Evolutionary conservation across 2,113 vertebrate species (phyloP).

Genomic region (Nycticorax nycticorax): DNA sequence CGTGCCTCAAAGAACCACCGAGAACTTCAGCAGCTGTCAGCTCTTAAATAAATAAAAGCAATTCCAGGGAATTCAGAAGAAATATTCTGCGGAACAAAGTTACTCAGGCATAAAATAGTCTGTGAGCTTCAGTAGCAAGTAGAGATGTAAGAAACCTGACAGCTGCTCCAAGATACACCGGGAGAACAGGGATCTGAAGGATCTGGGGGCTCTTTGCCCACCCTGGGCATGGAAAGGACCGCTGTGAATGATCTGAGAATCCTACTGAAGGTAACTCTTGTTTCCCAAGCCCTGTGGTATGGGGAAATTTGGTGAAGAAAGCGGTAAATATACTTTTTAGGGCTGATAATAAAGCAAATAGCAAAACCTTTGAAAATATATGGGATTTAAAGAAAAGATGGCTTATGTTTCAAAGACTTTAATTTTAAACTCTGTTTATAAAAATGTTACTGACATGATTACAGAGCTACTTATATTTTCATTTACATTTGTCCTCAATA

Average conservation of each 20-base stretch:
- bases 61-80: background rate
- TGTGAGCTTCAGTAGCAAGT: background rate
- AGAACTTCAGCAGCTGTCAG: background rate
- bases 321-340: background rate
- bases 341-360: background rate
- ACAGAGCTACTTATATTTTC: background rate
- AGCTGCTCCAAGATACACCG: background rate
- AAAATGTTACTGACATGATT: background rate
- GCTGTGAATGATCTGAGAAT: background rate
- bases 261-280: background rate
- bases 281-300: background rate
- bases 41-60: background rate
- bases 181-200: background rate
- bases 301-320: background rate
- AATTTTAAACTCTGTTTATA: background rate
- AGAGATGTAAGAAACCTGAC: background rate
- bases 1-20: background rate
- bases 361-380: background rate
- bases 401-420: background rate
- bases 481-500: background rate
- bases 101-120: background rate
- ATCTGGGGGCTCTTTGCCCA: background rate
- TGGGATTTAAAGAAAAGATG: background rate
- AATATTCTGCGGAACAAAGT: background rate
- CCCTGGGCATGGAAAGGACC: background rate